Evolutionary conservation across 92 coral and sea anemone genomes (phyloP), one percentile per base, ranked within the genome.

Genomic region (Heliopora coerulea): DNA sequence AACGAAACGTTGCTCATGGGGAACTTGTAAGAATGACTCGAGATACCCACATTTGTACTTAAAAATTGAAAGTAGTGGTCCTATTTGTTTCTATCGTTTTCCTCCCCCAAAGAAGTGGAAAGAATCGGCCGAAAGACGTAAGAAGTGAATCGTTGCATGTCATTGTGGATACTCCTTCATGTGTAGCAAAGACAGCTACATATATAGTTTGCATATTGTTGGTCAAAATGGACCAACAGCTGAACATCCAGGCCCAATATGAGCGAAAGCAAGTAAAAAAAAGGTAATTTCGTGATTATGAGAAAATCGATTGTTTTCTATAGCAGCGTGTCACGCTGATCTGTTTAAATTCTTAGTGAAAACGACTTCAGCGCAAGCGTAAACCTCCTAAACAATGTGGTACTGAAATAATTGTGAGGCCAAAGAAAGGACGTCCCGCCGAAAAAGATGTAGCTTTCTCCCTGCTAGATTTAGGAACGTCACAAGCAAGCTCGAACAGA

Each of bases 101-200:
- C 76, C 76, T 28, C 46, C 62, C 18, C 44, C 62, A 2, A 69
- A 69, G 56, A 31, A 44, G 56, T 66, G 73, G 73, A 64, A 64
- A 40, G 28, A 67, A 59, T 81, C 81, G n/a, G n/a, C n/a, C n/a
- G n/a, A n/a, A n/a, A n/a, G n/a, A n/a, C n/a, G n/a, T n/a, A n/a
- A n/a, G n/a, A n/a, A n/a, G 65, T 86, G 84, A 82, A 78, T 86
- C 63, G 49, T 40, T 20, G 83, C 86, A 52, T 81, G 86, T 27
- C 83, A 79, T 56, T 73, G 83, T 68, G 80, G 85, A n/a, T 81
- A 86, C 73, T 81, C 81, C 27, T 81, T 81, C 56, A 70, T 65
- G 37, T 77, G 81, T 73, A 57, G 77, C 42, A 81, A 81, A 54
- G 86, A 81, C 61, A 72, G 86, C 41, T 85, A 72, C 40, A 63